Percentiles rank a stretch among this genome's conserved stretches.
Evolutionary conservation across 1,140 invertebrate species (phyloP).

Genomic region (Dryas iulia): DNA sequence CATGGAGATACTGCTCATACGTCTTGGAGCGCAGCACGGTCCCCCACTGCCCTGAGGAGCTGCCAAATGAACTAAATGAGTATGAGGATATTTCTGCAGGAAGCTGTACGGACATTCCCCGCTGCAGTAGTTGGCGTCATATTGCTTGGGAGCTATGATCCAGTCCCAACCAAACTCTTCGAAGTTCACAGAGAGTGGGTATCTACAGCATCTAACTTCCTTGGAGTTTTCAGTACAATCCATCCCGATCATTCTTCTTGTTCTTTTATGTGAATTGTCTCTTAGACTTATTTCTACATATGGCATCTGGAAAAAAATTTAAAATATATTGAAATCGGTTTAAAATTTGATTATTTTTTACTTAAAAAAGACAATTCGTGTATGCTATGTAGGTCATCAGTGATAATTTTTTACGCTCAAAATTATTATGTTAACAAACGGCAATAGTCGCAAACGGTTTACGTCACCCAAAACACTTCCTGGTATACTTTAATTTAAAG

Average conservation of each 20-base stretch:
- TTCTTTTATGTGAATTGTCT: slow-evolving; percentile 82
- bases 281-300: slow-evolving; percentile 89
- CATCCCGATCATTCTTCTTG: slow-evolving; percentile 88
- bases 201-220: slow-evolving; percentile 92
- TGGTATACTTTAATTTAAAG: not conserved
- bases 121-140: slow-evolving; percentile 97
- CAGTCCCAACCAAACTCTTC: slow-evolving; percentile 98
- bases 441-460: not conserved
- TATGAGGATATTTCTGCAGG: slow-evolving; percentile 95
- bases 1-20: slow-evolving; percentile 94
- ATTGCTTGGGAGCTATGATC: slow-evolving; percentile 97
- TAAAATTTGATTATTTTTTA: not conserved
- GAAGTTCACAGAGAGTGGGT: slow-evolving; percentile 96
- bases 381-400: not conserved
- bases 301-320: slow-evolving; percentile 85
- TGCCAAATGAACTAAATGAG: slow-evolving; percentile 92
- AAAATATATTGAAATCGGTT: not conserved
- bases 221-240: slow-evolving; percentile 88
- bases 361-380: not conserved
- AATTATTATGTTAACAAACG: not conserved
- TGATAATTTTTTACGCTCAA: slow-evolving; percentile 3
- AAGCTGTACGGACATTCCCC: slow-evolving; percentile 96
- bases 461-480: not conserved
- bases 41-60: slow-evolving; percentile 85
- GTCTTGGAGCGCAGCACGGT: slow-evolving; percentile 94